Evolutionary conservation across 1,140 invertebrate species (phyloP).

Genomic region (Cyrtorhinus lividipennis): DNA sequence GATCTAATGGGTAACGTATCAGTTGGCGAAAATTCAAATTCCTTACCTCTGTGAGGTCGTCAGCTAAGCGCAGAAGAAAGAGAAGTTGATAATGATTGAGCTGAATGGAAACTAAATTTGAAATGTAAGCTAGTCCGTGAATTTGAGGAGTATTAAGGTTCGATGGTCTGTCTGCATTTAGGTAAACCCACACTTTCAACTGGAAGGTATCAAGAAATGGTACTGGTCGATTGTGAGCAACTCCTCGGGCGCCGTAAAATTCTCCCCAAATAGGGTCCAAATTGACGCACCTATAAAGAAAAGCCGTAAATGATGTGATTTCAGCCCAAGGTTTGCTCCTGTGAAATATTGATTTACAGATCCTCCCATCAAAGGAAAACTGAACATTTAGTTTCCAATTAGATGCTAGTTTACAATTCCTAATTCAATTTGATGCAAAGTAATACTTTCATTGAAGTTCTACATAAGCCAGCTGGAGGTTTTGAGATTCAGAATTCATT

Average conservation of each 20-base stretch:
- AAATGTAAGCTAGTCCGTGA: constrained; percentile 54
- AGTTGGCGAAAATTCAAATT: too few species aligned
- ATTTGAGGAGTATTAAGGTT: constrained; percentile 35
- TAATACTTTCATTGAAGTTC: too few species aligned
- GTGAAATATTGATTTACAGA: too few species aligned
- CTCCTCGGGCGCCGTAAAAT: constrained; percentile 64
- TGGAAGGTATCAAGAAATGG: constrained; percentile 85
- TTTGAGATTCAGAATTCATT: too few species aligned
- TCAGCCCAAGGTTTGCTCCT: too few species aligned
- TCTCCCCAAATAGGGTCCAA: constrained; percentile 87
- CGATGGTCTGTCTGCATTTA: constrained; percentile 24
- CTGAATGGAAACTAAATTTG: constrained; percentile 66
- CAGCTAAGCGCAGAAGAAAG: constrained; percentile 68
- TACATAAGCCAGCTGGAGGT: too few species aligned
- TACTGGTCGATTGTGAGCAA: constrained; percentile 53
- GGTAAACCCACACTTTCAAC: constrained; percentile 59
- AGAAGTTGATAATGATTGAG: constrained; percentile 87
- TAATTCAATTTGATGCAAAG: too few species aligned
- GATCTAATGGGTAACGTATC: neutral
- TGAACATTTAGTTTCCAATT: too few species aligned
- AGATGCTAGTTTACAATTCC: too few species aligned
- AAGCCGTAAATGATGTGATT: too few species aligned
- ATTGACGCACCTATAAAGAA: constrained; percentile 43
- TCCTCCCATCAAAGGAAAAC: too few species aligned
- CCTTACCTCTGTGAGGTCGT: constrained; percentile 43